Percentiles rank a stretch among this genome's conserved stretches.
Evolutionary conservation across 2,888 invertebrate genomes (phyloP).

Genomic region (Trichopria drosophilae): DNA sequence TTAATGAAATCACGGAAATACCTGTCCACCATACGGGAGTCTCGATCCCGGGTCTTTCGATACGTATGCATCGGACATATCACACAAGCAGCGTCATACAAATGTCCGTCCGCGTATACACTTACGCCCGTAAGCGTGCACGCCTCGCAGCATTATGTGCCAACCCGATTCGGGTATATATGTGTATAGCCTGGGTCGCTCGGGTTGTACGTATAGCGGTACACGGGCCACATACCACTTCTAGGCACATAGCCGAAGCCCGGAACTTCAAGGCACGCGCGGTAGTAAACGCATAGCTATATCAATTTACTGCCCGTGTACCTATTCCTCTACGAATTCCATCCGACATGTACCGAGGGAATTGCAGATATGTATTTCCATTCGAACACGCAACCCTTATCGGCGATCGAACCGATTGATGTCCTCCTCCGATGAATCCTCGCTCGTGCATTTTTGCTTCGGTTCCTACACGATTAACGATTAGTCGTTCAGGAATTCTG

Average conservation of each 20-base stretch:
- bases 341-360: slow-evolving; percentile 12
- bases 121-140: too few species aligned
- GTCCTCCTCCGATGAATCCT: too few species aligned
- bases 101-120: background rate
- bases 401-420: too few species aligned
- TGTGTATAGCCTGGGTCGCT: background rate
- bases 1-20: slow-evolving; percentile 51
- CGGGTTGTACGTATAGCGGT: slow-evolving; percentile 1
- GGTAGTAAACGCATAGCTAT: slow-evolving; percentile 4
- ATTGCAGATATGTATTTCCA: slow-evolving; percentile 21
- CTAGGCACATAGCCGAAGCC: slow-evolving; percentile 5
- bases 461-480: too few species aligned
- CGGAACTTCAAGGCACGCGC: slow-evolving; percentile 18
- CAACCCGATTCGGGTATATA: background rate
- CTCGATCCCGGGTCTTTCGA: too few species aligned
- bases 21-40: slow-evolving; percentile 32
- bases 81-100: too few species aligned
- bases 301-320: slow-evolving; percentile 20
- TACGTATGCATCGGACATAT: too few species aligned
- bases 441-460: too few species aligned
- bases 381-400: background rate
- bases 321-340: slow-evolving; percentile 13
- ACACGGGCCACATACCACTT: slow-evolving; percentile 2
- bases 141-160: background rate
- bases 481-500: too few species aligned